These are phyloP conservation scores for Pseudolaguvia tuberculata DNA, from an alignment of 2,113 vertebrate species.

Conservation along the genomic window DNA sequence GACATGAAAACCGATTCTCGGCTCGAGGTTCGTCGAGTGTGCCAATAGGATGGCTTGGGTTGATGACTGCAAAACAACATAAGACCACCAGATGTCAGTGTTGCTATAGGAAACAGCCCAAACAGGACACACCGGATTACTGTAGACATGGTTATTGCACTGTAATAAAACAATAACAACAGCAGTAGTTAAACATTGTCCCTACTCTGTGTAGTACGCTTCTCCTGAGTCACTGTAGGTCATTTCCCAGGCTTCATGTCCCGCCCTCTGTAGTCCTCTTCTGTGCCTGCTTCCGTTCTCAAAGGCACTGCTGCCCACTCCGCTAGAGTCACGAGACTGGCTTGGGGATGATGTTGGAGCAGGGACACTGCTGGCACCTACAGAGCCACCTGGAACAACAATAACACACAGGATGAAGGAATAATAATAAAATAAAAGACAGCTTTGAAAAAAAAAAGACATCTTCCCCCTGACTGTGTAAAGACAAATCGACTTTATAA, in stretches of 20 bases:
- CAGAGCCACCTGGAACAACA: constrained; percentile 45
- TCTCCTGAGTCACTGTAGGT: constrained; percentile 67
- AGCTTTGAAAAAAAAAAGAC: too few species aligned
- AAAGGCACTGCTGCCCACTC: constrained; percentile 53
- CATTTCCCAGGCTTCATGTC: constrained; percentile 67
- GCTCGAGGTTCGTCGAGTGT: constrained; percentile 57
- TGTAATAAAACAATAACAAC: not conserved
- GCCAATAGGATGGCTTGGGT: constrained; percentile 66
- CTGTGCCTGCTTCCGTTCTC: constrained; percentile 50
- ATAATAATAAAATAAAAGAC: constrained; percentile 28
- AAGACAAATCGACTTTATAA: too few species aligned
- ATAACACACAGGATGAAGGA: constrained; percentile 16
- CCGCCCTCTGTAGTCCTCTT: constrained; percentile 36
- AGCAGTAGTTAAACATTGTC: not conserved
- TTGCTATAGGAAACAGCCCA: constrained; percentile 10
- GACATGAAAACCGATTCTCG: constrained; percentile 52
- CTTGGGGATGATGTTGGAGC: constrained; percentile 61
- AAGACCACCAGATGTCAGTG: constrained; percentile 39
- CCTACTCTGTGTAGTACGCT: constrained; percentile 66
- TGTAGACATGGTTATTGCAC: not conserved
- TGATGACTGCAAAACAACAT: constrained; percentile 59
- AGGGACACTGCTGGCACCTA: constrained; percentile 50
- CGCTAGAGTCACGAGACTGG: constrained; percentile 64
- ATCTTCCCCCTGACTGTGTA: too few species aligned
- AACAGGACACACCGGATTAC: not conserved